Evolutionary conservation across 1,140 invertebrate genomes (phyloP), one percentile per base, ranked within the genome.

Genomic region (Heliconius congener): DNA sequence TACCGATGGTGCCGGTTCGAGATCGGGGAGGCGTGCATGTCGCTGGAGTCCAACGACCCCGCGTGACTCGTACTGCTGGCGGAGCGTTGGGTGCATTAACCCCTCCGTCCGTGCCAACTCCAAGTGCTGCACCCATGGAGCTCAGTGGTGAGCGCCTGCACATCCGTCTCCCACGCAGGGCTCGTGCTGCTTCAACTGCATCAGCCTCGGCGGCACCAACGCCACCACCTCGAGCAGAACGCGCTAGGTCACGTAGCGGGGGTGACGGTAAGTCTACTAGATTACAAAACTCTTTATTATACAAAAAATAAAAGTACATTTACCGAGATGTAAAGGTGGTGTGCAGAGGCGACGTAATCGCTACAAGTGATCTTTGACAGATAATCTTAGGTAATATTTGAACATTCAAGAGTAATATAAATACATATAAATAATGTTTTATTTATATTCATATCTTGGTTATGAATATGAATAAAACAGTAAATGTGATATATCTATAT

Each of bases 61-160:
- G 98, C 9, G 98, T 97, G 96, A 98, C 57, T 96, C 98, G 97
- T 19, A 97, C 97, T 97, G 60, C 97, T 97, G 3, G 96, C 98
- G 97, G 97, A 4, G 37, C 75, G 13, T 50, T 74, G 27, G 78
- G 74, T 42, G 82, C 74, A 11, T 66, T 77, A 42, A 73, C 80
- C 1, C 60, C 82, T 91, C 96, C 97, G 27, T 19, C 97, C 96
- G n/a, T 97, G 97, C 30, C 55, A 13, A 98, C 6, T 39, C 76
- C 74, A 70, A 93, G 96, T 97, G 30, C 16, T 97, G 97, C 16
- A 97, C 97, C 30, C 19, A 74, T 82, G 76, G 74, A 83, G 83
- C 77, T 79, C 82, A 83, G 72, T 34, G 98, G 3, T 37, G 52
- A 57, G 34, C 80, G 81, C 52, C 79, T 88, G 19, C 87, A 82